Evolutionary conservation across 2,888 invertebrate species (phyloP), one percentile per base, ranked within the genome.

Genomic region (Xanthorhoe spadicearia): DNA sequence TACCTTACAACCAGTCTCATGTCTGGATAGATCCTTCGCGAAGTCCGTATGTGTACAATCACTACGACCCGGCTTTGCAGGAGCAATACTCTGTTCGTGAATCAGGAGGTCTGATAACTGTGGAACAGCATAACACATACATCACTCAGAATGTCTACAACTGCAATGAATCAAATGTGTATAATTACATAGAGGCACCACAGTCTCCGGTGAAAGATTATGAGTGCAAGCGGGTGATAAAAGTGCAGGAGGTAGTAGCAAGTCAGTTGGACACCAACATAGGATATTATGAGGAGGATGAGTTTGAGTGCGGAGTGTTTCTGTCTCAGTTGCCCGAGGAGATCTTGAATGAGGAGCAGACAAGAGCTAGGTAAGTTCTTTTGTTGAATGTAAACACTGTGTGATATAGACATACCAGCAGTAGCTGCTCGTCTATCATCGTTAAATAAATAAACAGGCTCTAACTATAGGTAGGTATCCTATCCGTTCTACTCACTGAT

Each of bases 21-120:
- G 89, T 91, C 0, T 90, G 92, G 91, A 91, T 90, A 43, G 91
- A 92, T 52, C 90, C 90, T 0, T 76, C 81, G 0, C 77, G 85
- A 32, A 91, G 89, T 60, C 92, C 92, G 0, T 86, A 80, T 71
- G 88, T 90, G 0, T 90, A 90, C 63, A 91, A 90, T 55, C 79
- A 77, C 38, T 89, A 82, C 72, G 82, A 86, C 8, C 71, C 77
- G 1, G 66, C 74, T 0, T 70, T 78, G 0, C 78, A 83, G 28
- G 83, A 83, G 46, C 70, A 75, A 5, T 87, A 81, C 59, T 81
- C 86, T 0, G 75, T 87, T 1, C 76, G 76, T 43, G 84, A 85
- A 10, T 75, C 43, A 70, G 81, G 0, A 80, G 76, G 75, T 15
- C 80, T 80, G 7, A 83, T 89, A 9, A 89, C 86, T 0, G 84